These are phyloP conservation scores for Sapayoa aenigma DNA, from an alignment of 2,113 vertebrate genomes.

Conservation along the genomic window DNA sequence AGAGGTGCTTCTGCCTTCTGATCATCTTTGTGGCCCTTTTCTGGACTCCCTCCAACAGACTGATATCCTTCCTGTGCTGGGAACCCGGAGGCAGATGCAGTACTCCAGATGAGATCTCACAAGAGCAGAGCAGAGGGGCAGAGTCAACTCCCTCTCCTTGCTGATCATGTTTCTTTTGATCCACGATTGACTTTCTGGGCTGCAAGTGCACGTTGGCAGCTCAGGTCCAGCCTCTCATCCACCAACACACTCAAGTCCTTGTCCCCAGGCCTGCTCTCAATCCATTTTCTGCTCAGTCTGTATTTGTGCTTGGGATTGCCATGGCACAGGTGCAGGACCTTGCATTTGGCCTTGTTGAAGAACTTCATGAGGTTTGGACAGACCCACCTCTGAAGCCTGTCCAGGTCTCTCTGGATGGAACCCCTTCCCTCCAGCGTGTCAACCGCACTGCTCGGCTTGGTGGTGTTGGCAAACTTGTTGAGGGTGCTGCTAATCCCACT, in stretches of 20 bases:
- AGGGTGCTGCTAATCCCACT: background rate
- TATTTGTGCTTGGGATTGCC: background rate
- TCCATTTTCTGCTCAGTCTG: background rate
- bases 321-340: accelerated
- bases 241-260: background rate
- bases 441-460: background rate
- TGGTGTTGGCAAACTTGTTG: background rate
- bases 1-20: background rate
- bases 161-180: accelerated
- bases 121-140: background rate
- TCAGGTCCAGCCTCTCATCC: background rate
- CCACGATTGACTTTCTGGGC: background rate
- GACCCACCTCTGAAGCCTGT: background rate
- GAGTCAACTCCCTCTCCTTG: background rate
- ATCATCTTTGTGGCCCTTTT: background rate
- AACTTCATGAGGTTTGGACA: background rate
- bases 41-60: background rate
- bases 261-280: background rate
- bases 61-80: background rate
- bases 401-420: background rate
- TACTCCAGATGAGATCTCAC: background rate
- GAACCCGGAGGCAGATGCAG: background rate
- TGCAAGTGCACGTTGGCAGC: background rate
- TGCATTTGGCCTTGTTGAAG: background rate
- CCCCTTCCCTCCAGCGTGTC: background rate